phyloP scores from a whole-genome alignment of 2,888 invertebrate species.

The Drepanosiphum platanoidis region DNA sequence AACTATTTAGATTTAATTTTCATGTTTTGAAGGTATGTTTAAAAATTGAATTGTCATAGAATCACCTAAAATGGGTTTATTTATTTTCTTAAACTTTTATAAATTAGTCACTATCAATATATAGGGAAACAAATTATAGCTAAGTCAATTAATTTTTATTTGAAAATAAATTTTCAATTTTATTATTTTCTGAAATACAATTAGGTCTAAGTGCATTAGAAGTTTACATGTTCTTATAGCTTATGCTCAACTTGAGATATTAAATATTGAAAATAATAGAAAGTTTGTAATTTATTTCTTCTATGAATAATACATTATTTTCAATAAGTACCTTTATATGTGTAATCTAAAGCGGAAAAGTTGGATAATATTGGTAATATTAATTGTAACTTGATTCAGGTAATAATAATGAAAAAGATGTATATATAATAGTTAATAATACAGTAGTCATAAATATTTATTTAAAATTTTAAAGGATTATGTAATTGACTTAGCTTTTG shows the following conservation, averaged over 20 bases:
- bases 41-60: neutral
- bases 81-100: neutral
- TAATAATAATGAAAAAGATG: neutral
- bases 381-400: neutral
- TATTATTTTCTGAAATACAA: neutral
- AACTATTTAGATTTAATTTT: neutral
- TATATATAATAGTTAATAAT: neutral
- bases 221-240: neutral
- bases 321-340: neutral
- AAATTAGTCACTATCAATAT: neutral
- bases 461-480: neutral
- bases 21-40: neutral
- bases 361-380: neutral
- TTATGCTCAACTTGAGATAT: neutral
- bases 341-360: too few species aligned
- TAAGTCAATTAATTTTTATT: slow-evolving; percentile 1
- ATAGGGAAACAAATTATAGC: neutral
- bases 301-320: neutral
- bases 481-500: slow-evolving; percentile 27
- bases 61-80: neutral
- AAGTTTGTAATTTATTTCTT: neutral
- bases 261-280: neutral
- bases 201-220: neutral
- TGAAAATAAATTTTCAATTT: neutral
- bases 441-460: neutral